These are phyloP conservation scores for Norana najaformis DNA, from an alignment of 2,888 invertebrate genomes.

Conservation along the genomic window DNA sequence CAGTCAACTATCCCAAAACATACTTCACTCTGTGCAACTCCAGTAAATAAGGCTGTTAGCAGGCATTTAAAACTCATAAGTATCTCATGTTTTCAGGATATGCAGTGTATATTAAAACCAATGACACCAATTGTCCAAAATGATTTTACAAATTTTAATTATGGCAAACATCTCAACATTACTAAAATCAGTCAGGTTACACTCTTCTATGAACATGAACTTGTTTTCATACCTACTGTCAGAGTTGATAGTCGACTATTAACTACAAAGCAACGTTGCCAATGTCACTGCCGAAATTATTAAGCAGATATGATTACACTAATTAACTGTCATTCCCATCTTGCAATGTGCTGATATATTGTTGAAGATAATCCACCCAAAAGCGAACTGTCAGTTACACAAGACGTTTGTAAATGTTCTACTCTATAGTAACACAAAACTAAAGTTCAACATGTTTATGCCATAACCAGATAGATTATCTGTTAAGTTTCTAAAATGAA, in stretches of 20 bases:
- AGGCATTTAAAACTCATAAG: neutral
- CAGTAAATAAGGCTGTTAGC: neutral
- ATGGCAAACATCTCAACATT: neutral
- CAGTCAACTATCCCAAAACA: neutral
- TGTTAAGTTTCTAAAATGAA: neutral
- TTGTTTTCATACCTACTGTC: too few relatives aligned
- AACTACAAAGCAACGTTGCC: neutral
- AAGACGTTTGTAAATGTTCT: neutral
- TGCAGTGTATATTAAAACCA: neutral
- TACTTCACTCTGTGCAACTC: neutral
- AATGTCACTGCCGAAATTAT: neutral
- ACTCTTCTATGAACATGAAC: neutral
- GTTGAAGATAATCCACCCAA: neutral
- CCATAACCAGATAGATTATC: slow-evolving; percentile 16
- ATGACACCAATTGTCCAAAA: neutral
- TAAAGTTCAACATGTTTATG: neutral
- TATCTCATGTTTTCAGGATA: too few relatives aligned
- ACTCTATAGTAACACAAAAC: slow-evolving; percentile 22
- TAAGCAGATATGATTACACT: neutral
- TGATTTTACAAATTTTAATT: neutral
- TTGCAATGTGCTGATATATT: neutral
- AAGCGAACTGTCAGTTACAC: neutral
- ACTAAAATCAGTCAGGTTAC: neutral
- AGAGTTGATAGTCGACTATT: neutral
- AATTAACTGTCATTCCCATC: too few relatives aligned